Conservation (phyloP, 2,888 invertebrate species). For the Leptinotarsa juncta region DNA sequence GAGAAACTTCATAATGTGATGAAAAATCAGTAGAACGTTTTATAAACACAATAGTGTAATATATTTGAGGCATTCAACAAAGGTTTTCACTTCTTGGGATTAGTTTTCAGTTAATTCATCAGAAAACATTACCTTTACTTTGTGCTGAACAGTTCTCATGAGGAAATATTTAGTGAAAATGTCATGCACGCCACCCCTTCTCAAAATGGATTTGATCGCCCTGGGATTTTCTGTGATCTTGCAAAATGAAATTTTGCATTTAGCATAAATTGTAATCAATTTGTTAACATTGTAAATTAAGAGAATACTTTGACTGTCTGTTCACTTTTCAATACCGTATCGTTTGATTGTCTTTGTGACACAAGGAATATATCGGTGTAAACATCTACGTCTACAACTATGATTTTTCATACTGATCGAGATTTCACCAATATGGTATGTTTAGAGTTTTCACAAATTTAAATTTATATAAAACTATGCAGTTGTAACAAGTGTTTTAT, state of each 20-base stretch:
- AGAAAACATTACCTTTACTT: too few relatives aligned
- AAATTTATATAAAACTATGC: conserved; percentile 41
- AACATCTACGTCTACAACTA: conserved; percentile 28
- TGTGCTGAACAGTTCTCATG: too few relatives aligned
- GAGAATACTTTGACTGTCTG: conserved; percentile 35
- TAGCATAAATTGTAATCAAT: conserved; percentile 39
- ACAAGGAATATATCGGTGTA: conserved; percentile 36
- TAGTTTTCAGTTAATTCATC: too few relatives aligned
- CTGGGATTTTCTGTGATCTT: conserved; percentile 38
- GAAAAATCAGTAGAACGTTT: too few relatives aligned
- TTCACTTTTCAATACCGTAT: conserved; percentile 32
- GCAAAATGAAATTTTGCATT: conserved; percentile 41
- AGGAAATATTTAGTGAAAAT: too few relatives aligned
- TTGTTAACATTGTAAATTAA: conserved; percentile 35
- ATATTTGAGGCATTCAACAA: too few relatives aligned
- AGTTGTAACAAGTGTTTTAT: conserved; percentile 31
- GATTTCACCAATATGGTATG: conserved; percentile 32
- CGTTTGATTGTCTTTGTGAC: conserved; percentile 25
- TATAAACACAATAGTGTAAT: too few relatives aligned
- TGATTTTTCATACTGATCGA: conserved; percentile 34
- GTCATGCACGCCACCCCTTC: too few relatives aligned
- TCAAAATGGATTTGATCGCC: conserved; percentile 4
- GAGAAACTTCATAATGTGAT: too few relatives aligned
- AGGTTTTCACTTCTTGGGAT: too few relatives aligned
- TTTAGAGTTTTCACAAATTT: conserved; percentile 38